Evolutionary conservation across 2,888 invertebrate genomes (phyloP).

Genomic region (Dryadula phaetusa): DNA sequence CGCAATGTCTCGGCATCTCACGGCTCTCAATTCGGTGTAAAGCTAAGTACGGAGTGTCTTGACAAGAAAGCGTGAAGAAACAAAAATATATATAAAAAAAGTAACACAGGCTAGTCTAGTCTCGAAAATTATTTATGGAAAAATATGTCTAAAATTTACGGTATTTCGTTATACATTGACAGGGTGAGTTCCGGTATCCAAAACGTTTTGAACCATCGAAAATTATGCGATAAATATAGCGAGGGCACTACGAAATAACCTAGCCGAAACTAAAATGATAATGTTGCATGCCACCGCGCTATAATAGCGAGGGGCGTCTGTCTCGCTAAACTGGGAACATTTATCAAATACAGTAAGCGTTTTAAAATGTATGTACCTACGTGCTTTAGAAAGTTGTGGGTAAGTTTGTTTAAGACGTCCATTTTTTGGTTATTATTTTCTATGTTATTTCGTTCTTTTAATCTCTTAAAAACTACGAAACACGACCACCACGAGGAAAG

Average conservation of each 20-base stretch:
- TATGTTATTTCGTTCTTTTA: too few relatives aligned
- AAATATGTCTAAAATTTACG: neutral
- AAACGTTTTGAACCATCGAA: constrained; percentile 6
- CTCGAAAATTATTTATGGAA: too few relatives aligned
- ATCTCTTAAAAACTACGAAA: too few relatives aligned
- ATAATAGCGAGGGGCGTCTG: constrained; percentile 68
- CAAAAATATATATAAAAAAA: too few relatives aligned
- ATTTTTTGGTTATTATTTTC: too few relatives aligned
- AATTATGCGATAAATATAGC: constrained; percentile 33
- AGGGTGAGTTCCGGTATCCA: neutral
- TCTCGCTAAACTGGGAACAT: constrained; percentile 66
- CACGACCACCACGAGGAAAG: too few relatives aligned
- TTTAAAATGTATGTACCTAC: constrained; percentile 54
- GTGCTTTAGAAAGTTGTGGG: neutral
- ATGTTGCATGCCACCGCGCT: constrained; percentile 65
- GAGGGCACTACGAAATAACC: constrained; percentile 34
- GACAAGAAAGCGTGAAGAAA: too few relatives aligned
- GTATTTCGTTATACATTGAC: neutral
- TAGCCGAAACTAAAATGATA: constrained; percentile 57
- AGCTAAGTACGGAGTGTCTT: too few relatives aligned
- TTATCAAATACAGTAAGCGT: constrained; percentile 71
- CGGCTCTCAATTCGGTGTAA: too few relatives aligned
- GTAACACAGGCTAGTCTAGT: too few relatives aligned
- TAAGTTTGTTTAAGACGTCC: constrained; percentile 11
- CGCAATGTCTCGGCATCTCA: too few relatives aligned